phyloP scores from a whole-genome alignment of 2,888 invertebrate genomes.

The Leptinotarsa tumamoca region DNA sequence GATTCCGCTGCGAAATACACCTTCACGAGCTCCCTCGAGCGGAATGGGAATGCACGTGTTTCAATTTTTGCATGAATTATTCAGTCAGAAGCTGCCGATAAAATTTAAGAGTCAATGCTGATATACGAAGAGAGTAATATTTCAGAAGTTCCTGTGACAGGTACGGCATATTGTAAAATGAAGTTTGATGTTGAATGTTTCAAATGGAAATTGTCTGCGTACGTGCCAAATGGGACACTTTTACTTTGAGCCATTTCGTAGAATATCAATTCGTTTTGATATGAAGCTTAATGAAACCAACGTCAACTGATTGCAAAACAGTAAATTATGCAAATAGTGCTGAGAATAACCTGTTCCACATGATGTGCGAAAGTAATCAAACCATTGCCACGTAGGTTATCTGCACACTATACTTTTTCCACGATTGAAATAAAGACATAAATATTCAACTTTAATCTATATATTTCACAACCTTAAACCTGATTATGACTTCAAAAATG shows the following conservation, averaged over 20 bases:
- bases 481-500: too few species aligned
- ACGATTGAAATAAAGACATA: too few species aligned
- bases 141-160: slow-evolving; percentile 36
- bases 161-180: slow-evolving; percentile 30
- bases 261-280: not conserved
- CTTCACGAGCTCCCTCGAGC: not conserved
- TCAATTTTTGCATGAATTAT: slow-evolving; percentile 49
- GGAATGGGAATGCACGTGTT: slow-evolving; percentile 40
- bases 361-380: too few species aligned
- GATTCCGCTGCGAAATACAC: not conserved
- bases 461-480: too few species aligned
- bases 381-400: too few species aligned
- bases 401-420: too few species aligned
- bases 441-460: too few species aligned
- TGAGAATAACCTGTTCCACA: too few species aligned
- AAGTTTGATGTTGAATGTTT: slow-evolving; percentile 23
- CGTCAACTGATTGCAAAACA: not conserved
- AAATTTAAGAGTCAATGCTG: slow-evolving; percentile 30
- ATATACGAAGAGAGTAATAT: slow-evolving; percentile 38
- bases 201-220: slow-evolving; percentile 17
- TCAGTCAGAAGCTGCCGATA: slow-evolving; percentile 36
- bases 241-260: not conserved
- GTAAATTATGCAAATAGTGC: too few species aligned
- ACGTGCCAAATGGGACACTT: not conserved
- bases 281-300: not conserved